These are phyloP conservation scores for Sebastes umbrosus DNA, from an alignment of 2,797 vertebrate genomes.

Conservation along the genomic window DNA sequence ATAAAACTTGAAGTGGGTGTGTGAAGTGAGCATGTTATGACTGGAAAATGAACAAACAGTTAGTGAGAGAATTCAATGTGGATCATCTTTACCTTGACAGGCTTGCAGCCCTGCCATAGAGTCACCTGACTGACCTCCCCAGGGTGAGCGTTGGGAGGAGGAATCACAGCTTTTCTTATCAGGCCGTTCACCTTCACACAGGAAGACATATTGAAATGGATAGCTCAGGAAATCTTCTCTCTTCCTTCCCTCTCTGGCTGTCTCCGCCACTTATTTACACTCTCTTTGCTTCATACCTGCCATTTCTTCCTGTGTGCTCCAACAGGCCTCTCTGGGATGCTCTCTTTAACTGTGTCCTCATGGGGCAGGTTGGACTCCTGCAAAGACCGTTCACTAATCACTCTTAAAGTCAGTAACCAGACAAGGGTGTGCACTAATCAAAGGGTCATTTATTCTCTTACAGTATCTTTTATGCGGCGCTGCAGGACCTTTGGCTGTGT, in stretches of 20 bases:
- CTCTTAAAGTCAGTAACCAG: background rate
- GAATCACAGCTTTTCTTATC: conserved; percentile 41
- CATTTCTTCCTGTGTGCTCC: conserved; percentile 53
- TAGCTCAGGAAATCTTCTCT: background rate
- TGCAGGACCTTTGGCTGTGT: conserved; percentile 34
- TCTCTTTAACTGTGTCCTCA: conserved; percentile 39
- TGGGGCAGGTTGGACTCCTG: conserved; percentile 54
- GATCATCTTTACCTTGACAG: conserved; percentile 51
- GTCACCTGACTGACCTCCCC: conserved; percentile 57
- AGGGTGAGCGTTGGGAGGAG: conserved; percentile 39
- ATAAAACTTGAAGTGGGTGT: background rate
- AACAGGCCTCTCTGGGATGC: conserved; percentile 38
- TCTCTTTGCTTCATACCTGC: conserved; percentile 57
- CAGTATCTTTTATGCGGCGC: conserved; percentile 21
- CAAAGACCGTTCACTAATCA: conserved; percentile 11
- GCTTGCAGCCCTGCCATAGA: conserved; percentile 50
- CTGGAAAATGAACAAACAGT: background rate
- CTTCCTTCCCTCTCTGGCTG: background rate
- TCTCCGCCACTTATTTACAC: background rate
- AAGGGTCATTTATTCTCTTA: conserved; percentile 1
- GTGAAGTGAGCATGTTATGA: background rate
- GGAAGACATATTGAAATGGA: background rate
- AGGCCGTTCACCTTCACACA: conserved; percentile 40
- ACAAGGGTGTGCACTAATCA: background rate
- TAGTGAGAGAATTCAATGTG: background rate